Evolutionary conservation across 2,888 invertebrate species (phyloP).

Genomic region (Apodemia zela): DNA sequence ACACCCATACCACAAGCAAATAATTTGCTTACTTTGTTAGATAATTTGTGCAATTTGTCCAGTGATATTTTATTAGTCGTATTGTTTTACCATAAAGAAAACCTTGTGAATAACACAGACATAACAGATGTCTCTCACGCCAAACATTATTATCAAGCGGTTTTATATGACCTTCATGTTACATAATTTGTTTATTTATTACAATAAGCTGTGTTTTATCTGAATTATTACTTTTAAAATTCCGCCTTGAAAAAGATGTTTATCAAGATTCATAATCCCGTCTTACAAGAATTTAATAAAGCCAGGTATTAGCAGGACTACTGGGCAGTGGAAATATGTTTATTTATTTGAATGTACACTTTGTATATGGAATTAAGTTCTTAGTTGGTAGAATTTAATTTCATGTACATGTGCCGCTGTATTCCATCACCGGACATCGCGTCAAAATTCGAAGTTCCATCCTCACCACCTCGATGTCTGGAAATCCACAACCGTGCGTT

Average conservation of each 20-base stretch:
- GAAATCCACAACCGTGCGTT: no score
- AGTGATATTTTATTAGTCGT: no score
- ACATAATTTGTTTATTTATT: background rate
- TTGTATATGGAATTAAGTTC: no score
- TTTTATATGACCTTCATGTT: slow-evolving; percentile 1
- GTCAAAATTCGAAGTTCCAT: no score
- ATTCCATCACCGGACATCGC: no score
- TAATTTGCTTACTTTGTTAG: no score
- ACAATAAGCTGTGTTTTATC: background rate
- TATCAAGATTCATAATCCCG: background rate
- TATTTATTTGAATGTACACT: background rate
- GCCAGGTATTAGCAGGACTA: background rate
- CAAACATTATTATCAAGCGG: background rate
- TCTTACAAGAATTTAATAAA: background rate
- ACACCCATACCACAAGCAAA: no score
- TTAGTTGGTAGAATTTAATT: no score
- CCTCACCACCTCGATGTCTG: no score
- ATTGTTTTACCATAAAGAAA: background rate
- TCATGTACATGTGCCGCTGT: no score
- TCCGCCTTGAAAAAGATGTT: background rate
- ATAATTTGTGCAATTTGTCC: no score
- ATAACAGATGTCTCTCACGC: background rate
- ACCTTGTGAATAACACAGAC: background rate
- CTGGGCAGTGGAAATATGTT: background rate
- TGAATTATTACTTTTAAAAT: background rate